These are phyloP conservation scores for Pediacus dermestoides DNA, from an alignment of 2,888 invertebrate species.

Conservation along the genomic window DNA sequence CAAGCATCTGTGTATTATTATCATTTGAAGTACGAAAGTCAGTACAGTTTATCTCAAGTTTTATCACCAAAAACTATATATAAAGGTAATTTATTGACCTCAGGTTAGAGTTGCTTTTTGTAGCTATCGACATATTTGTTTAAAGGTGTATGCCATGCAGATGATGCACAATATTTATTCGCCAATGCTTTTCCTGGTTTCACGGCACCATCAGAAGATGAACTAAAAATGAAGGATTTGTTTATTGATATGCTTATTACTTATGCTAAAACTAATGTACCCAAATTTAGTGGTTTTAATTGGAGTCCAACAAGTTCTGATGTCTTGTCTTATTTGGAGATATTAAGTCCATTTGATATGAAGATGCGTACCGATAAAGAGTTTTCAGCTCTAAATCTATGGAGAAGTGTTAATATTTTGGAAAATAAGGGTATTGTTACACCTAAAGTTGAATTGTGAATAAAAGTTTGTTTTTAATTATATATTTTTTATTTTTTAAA, in stretches of 20 bases:
- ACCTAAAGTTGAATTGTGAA: conserved; percentile 13
- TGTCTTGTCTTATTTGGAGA: conserved; percentile 52
- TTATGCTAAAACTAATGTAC: conserved; percentile 43
- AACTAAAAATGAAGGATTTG: conserved; percentile 18
- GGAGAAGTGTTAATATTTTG: conserved; percentile 54
- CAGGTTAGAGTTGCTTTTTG: too few relatives aligned
- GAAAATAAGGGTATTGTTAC: conserved; percentile 52
- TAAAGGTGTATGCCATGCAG: too few relatives aligned
- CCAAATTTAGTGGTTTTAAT: conserved; percentile 45
- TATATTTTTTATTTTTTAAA: too few relatives aligned
- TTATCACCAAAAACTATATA: too few relatives aligned
- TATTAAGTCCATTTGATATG: conserved; percentile 48
- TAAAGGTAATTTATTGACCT: too few relatives aligned
- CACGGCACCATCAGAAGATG: too few relatives aligned
- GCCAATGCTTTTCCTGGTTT: too few relatives aligned
- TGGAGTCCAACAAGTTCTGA: conserved; percentile 49
- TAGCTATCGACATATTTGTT: too few relatives aligned
- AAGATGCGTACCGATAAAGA: conserved; percentile 50
- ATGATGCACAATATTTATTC: too few relatives aligned
- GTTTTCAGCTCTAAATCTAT: conserved; percentile 55
- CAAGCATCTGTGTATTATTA: conserved; percentile 54
- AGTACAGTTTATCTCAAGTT: not conserved
- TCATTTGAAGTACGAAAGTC: not conserved
- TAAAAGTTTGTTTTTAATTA: too few relatives aligned
- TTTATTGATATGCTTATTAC: conserved; percentile 18